Percentiles rank a stretch among this genome's conserved stretches.
These are phyloP conservation scores for Macrophya alboannulata DNA, from an alignment of 2,888 invertebrate genomes.

Conservation along the genomic window DNA sequence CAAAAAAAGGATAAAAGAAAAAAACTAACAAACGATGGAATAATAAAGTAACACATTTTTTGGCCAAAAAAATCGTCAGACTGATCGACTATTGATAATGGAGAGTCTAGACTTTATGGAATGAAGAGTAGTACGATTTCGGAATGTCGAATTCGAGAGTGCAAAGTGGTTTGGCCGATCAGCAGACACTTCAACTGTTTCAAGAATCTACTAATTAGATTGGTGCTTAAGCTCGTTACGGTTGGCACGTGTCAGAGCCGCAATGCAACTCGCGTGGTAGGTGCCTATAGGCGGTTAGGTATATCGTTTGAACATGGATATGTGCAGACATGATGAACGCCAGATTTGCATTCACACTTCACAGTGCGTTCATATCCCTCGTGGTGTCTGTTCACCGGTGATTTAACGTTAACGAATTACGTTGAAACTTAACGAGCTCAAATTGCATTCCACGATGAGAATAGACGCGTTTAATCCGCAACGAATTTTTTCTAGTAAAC, in stretches of 20 bases:
- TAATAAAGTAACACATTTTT: too few species aligned
- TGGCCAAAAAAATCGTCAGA: background rate
- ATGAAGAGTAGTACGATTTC: background rate
- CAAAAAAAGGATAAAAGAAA: too few species aligned
- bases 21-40: too few species aligned
- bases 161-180: background rate
- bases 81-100: background rate
- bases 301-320: background rate
- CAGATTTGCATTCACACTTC: slow-evolving; percentile 40
- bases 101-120: background rate
- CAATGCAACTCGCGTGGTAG: background rate
- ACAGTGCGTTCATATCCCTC: background rate
- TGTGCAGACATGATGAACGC: background rate
- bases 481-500: background rate
- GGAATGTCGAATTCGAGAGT: background rate
- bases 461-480: background rate
- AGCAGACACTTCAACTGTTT: background rate
- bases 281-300: background rate
- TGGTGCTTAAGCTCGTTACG: slow-evolving; percentile 14
- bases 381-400: background rate
- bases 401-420: slow-evolving; percentile 10
- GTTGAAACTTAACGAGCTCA: slow-evolving; percentile 10
- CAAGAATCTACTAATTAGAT: slow-evolving; percentile 38
- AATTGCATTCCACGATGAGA: background rate
- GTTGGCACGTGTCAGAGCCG: slow-evolving; percentile 23